Evolutionary conservation across 2,113 vertebrate species (phyloP), one percentile per base, ranked within the genome.

Genomic region (Hyperopisus bebe): DNA sequence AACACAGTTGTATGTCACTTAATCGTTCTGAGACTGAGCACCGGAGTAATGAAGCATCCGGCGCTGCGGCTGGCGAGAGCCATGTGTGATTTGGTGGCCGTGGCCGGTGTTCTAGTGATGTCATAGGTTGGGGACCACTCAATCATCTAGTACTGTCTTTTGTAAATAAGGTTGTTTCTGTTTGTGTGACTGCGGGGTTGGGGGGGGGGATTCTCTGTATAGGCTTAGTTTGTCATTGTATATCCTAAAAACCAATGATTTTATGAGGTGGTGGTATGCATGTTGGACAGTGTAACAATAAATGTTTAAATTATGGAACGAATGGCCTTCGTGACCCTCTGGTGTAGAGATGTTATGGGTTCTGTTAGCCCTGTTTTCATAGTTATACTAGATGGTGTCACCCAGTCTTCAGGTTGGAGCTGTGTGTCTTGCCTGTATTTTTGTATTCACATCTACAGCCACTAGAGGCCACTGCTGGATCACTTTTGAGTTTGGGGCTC

Each of bases 201-300:
- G 85, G 24, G 42, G 42, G 44, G 46, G 74, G 47, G 21, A 58
- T 66, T 66, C 9, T 27, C 80, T 84, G 88, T 89, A 53, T 89
- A 89, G 53, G 21, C 35, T 84, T 58, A 46, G 39, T 53, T n/a
- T 80, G 70, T 27, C 89, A 47, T 50, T 89, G 88, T 83, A 89
- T 77, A 89, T 84, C 48, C 89, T 89, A 62, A 89, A 80, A 55
- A 80, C 19, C 46, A 89, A 89, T 84, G 89, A 85, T 89, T 89
- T 89, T 89, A 89, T 89, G 82, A 89, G 80, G 35, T 62, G 83
- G 80, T 89, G 88, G 48, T 85, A 55, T 89, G 89, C 89, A 89
- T 89, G 89, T 89, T 84, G 51, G 74, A 62, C 80, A 84, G 21
- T 89, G 88, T 89, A 89, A 89, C 42, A 89, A 89, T 89, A 89